phyloP scores from a whole-genome alignment of 2,797 vertebrate genomes.

The Anguilla obscura region DNA sequence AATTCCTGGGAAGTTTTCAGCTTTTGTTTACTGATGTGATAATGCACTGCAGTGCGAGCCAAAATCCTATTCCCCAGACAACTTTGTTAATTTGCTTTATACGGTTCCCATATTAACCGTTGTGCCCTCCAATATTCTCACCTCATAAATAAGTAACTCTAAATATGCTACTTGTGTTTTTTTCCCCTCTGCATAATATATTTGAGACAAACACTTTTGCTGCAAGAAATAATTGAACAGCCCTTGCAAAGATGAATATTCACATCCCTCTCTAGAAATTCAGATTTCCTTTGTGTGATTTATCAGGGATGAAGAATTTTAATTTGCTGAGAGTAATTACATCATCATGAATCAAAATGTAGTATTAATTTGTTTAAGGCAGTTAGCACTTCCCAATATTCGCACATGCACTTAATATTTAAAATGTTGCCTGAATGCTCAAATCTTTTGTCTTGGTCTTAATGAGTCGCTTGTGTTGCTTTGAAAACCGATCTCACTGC shows the following conservation, averaged over 20 bases:
- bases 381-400: not conserved
- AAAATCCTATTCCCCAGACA: not conserved
- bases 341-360: not conserved
- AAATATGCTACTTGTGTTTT: slow-evolving; percentile 2
- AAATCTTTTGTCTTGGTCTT: slow-evolving; percentile 25
- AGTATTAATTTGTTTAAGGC: not conserved
- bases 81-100: slow-evolving; percentile 14
- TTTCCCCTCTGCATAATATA: not conserved
- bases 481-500: not conserved
- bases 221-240: slow-evolving; percentile 13
- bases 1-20: not conserved
- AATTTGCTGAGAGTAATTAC: not conserved
- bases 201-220: not conserved
- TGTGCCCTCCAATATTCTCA: slow-evolving; percentile 19
- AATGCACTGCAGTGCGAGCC: not conserved
- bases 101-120: slow-evolving; percentile 10
- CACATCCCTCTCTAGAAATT: not conserved
- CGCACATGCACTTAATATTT: not conserved
- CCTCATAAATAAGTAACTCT: slow-evolving; percentile 3
- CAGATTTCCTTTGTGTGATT: not conserved
- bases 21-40: slow-evolving; percentile 4
- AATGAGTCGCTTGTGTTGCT: not conserved
- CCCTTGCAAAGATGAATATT: not conserved
- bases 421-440: not conserved
- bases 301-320: not conserved